Conservation (phyloP, 2,113 vertebrate genomes). For the Indri indri region DNA sequence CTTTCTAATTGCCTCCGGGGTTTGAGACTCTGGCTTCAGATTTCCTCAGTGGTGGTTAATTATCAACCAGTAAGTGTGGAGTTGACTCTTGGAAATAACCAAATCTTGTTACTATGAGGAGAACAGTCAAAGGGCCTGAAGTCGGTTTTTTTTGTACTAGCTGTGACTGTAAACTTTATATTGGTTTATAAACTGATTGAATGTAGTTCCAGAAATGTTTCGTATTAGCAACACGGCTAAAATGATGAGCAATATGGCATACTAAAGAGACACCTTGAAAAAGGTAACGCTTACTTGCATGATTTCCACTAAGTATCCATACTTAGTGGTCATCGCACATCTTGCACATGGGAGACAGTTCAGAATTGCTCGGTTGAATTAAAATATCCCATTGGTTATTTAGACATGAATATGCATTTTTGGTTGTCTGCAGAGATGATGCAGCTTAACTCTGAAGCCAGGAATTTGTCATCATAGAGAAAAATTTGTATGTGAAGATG, state of each 20-base stretch:
- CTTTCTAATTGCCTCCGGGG: not conserved
- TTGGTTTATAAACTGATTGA: conserved; percentile 6
- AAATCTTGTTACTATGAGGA: not conserved
- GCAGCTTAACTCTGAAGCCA: not conserved
- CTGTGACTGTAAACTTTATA: not conserved
- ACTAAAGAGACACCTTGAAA: not conserved
- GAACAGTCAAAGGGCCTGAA: not conserved
- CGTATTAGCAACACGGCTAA: not conserved
- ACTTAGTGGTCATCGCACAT: not conserved
- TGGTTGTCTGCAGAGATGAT: not conserved
- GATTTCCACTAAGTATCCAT: not conserved
- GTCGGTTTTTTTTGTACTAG: not conserved
- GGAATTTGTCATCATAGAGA: not conserved
- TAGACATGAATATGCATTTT: not conserved
- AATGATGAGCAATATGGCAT: not conserved
- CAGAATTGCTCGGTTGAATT: not conserved
- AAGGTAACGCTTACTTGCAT: not conserved
- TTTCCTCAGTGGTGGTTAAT: not conserved
- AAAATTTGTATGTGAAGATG: not conserved
- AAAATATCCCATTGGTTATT: not conserved
- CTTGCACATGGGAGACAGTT: not conserved
- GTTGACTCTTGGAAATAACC: not conserved
- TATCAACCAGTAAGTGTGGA: not conserved
- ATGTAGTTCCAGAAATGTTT: not conserved
- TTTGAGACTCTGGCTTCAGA: not conserved